These are phyloP conservation scores for Eulithis prunata DNA, from an alignment of 2,888 invertebrate species.

Conservation along the genomic window DNA sequence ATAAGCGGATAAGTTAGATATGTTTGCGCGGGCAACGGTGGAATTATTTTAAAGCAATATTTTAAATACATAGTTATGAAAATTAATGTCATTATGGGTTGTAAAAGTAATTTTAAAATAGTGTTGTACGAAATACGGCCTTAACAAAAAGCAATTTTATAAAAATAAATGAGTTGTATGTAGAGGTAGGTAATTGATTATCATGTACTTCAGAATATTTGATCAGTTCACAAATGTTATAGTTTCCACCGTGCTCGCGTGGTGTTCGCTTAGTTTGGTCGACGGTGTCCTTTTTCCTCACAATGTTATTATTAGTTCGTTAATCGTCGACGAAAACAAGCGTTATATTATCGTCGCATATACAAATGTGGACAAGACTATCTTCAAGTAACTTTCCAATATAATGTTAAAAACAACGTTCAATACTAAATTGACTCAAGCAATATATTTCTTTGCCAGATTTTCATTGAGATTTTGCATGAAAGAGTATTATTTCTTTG, in stretches of 20 bases:
- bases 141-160: neutral
- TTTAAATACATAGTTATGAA: neutral
- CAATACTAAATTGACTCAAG: too few relatives aligned
- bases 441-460: too few relatives aligned
- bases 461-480: too few relatives aligned
- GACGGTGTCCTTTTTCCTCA: conserved; percentile 19
- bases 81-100: neutral
- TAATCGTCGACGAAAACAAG: conserved; percentile 14
- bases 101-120: neutral
- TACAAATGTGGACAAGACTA: conserved; percentile 15
- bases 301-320: conserved; percentile 6
- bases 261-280: conserved; percentile 20
- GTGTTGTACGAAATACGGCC: neutral
- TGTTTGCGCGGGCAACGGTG: neutral
- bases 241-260: conserved; percentile 26
- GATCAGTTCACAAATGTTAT: neutral
- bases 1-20: neutral
- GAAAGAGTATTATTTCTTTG: too few relatives aligned
- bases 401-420: neutral
- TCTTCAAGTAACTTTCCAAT: neutral
- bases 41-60: neutral
- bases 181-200: neutral
- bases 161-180: neutral
- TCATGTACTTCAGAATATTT: neutral
- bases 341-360: conserved; percentile 9